Evolutionary conservation across 2,113 vertebrate species (phyloP), one percentile per base, ranked within the genome.

Genomic region (Vombatus ursinus): DNA sequence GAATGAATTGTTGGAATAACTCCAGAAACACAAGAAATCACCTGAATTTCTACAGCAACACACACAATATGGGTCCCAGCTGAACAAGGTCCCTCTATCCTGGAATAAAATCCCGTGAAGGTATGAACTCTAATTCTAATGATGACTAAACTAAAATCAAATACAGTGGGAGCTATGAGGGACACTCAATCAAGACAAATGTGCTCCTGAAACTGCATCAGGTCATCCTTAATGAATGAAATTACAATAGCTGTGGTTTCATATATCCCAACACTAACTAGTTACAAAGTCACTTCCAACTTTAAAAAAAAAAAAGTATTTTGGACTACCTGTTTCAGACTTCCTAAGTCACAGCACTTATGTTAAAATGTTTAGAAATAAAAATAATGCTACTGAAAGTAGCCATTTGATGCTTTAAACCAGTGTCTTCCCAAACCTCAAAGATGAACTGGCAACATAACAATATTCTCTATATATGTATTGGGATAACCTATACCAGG

Each of bases 331-430:
- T 54, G 24, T 49, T 26, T 77, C 47, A 77, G 49, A 93, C 37
- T 93, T 50, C 31, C 49, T 53, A 92, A 28, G 47, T 14, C n/a
- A 94, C 48, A n/a, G n/a, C 12, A 23, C 25, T 51, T 90, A 28
- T 31, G 31, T 61, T 31, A 52, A 89, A 90, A 94, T n/a, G 37
- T 26, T 94, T 77, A 84, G 84, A 49, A 95, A 96, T n/a, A 77
- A 92, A 12, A 91, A 68, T 26, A 89, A 50, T 52, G 77, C 44
- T 26, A 91, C 49, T 92, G 91, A 26, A 9, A n/a, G 49, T 7
- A 54, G 8, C 89, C 37, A 25, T 0, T 12, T 16, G 44, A 92
- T 92, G 9, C 31, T 92, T 50, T n/a, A 37, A 2, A 57, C 24
- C 54, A 77, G 1, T 77, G 37, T 77, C 11, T 77, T n/a, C 14